phyloP scores from a whole-genome alignment of 2,797 vertebrate genomes.

The Aldrovandia affinis region DNA sequence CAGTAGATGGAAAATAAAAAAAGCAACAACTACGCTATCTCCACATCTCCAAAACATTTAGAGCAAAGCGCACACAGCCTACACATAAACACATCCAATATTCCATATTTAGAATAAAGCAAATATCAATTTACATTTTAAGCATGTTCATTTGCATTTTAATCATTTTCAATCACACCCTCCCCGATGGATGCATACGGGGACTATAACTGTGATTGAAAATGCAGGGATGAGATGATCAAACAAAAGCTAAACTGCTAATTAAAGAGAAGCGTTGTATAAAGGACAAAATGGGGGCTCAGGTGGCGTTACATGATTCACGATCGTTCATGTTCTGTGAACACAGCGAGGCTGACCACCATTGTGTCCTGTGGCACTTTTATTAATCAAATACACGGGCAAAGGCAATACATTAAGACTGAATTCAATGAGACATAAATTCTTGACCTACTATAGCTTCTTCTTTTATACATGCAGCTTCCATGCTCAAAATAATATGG shows the following conservation, averaged over 20 bases:
- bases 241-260: constrained; percentile 1
- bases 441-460: neutral
- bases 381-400: neutral
- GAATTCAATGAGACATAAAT: neutral
- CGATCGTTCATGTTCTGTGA: neutral
- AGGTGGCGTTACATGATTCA: neutral
- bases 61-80: neutral
- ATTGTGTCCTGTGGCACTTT: neutral
- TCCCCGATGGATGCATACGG: neutral
- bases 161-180: neutral
- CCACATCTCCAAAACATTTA: neutral
- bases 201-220: neutral
- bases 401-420: neutral
- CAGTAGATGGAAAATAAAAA: neutral
- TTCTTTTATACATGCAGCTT: neutral
- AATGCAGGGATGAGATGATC: neutral
- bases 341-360: neutral
- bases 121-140: constrained; percentile 2
- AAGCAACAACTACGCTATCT: neutral
- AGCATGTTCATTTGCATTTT: constrained; percentile 1
- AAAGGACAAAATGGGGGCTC: neutral
- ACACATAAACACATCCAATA: neutral
- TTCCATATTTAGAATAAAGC: neutral
- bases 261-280: neutral
- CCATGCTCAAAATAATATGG: no score